These are phyloP conservation scores for Hirtodrosophila trivittata DNA, from an alignment of 2,888 invertebrate genomes.

Conservation along the genomic window DNA sequence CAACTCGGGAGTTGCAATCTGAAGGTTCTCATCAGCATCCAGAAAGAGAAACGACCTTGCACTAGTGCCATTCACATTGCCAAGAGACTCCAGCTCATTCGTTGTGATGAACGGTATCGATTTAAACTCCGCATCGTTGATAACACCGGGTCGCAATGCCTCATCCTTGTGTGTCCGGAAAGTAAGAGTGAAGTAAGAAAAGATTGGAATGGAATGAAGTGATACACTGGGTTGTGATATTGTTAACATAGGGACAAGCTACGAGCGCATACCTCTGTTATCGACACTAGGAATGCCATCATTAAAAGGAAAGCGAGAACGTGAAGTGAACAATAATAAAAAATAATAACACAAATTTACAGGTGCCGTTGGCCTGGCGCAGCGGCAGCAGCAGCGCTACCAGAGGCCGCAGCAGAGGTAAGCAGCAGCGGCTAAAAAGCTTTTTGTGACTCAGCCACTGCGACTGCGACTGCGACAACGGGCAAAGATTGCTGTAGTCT, in stretches of 20 bases:
- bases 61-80: slow-evolving; percentile 54
- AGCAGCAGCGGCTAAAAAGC: background rate
- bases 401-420: slow-evolving; percentile 5
- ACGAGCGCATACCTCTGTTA: slow-evolving; percentile 51
- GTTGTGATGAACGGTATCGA: slow-evolving; percentile 80
- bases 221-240: too few species aligned
- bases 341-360: slow-evolving; percentile 6
- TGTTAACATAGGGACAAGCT: slow-evolving; percentile 3
- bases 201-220: too few species aligned
- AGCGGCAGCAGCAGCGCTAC: background rate
- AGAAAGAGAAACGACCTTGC: slow-evolving; percentile 85
- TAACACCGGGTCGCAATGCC: slow-evolving; percentile 73
- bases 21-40: slow-evolving; percentile 87
- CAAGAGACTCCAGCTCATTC: slow-evolving; percentile 65
- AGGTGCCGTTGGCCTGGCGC: slow-evolving; percentile 25
- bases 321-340: background rate
- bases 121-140: slow-evolving; percentile 77
- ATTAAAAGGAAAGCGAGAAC: background rate
- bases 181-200: background rate
- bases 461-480: slow-evolving; percentile 15
- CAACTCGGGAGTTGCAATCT: slow-evolving; percentile 85
- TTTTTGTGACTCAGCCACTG: slow-evolving; percentile 32
- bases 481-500: background rate
- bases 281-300: slow-evolving; percentile 60
- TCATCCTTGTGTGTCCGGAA: slow-evolving; percentile 66